Base-by-base conservation (phyloP, 2,888 invertebrate species). In the Anagyrus pseudococci region DNA sequence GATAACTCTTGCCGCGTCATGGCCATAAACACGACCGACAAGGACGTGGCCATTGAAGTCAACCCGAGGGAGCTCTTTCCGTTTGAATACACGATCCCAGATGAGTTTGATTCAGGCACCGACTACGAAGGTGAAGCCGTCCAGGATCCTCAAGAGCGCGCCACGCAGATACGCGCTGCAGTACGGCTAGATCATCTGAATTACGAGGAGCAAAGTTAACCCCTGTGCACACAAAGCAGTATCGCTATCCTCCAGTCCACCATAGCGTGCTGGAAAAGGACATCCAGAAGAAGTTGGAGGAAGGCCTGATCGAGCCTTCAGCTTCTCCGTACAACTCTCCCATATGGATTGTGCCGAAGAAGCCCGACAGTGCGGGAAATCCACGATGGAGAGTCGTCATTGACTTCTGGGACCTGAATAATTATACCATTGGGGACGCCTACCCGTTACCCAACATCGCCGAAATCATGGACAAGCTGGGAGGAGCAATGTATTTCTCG, bases 321-420 rank as follows among this genome's bases (percentile, higher is more conserved):
- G 23, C 37, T 6, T 67, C 66, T n/a, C 66, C 68, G n/a, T 70
- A 61, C 15, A 67, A 62, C 20, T 66, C 70, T 0, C 67, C 67
- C 2, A 23, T 67, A 4, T 68, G 67, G 58, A 58, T 70, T 17
- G 66, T 70, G 4, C 64, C 65, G 0, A 69, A 70, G 8, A 67
- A 72, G 41, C 13, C 56, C 8, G 70, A 71, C 46, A 65, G 67
- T 19, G 58, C 60, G 2, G 68, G 70, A 4, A 64, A 67, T 20
- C 57, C 49, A 46, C 29, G 57, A 41, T 70, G 60, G 60, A 58
- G 70, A 41, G 22, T 70, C 19, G 68, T 70, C n/a, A 62, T 69
- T 8, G 69, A 72, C 54, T 71, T 66, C 22, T 22, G 71, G n/a
- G 58, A 68, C 40, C 29, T 71, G 10, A 72, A 73, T 46, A 58